Evolutionary conservation across 2,113 vertebrate species (phyloP), one percentile per base, ranked within the genome.

Genomic region (Pyxicephalus adspersus): DNA sequence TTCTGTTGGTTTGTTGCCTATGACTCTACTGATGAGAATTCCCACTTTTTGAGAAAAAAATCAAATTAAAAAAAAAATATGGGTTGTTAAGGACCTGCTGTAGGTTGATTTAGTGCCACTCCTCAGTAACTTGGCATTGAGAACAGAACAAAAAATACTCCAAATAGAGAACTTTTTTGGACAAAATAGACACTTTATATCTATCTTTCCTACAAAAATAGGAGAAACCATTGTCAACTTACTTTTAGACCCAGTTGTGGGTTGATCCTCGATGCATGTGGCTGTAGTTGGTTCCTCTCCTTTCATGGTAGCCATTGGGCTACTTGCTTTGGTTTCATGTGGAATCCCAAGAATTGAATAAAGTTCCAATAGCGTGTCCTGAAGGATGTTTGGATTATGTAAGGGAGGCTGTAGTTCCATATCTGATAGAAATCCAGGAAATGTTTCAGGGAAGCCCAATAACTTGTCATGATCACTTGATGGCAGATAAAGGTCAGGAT

Each of bases 351-450:
- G 23, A 9, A 58, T 25, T n/a, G 64, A 60, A 55, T 66, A 68
- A 7, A 66, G 65, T 23, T 67, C 77, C 0, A 60, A 52, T 64
- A 67, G 31, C 23, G 54, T 79, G 20, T 79, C 51, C 31, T 79
- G 51, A 45, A 67, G 64, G 7, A 25, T 25, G 0, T 19, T 28
- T 68, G 64, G 29, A 18, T 45, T 16, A 16, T 38, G 29, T 2
- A 67, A 29, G 25, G 76, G 51, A 4, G 9, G 22, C 31, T 67
- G 64, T n/a, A 34, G 17, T 67, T 38, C 22, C 0, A 7, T n/a
- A 29, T n/a, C 20, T 20, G 31, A 31, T 1, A 2, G 17, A 78
- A 54, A 15, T 54, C 22, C 26, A 55, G 76, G 51, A 34, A 77
- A 31, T 4, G 50, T 54, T 2, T 5, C 20, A 22, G 26, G 11